Evolutionary conservation across 1,140 invertebrate species (phyloP).

Genomic region (Drosophila kepulauana): DNA sequence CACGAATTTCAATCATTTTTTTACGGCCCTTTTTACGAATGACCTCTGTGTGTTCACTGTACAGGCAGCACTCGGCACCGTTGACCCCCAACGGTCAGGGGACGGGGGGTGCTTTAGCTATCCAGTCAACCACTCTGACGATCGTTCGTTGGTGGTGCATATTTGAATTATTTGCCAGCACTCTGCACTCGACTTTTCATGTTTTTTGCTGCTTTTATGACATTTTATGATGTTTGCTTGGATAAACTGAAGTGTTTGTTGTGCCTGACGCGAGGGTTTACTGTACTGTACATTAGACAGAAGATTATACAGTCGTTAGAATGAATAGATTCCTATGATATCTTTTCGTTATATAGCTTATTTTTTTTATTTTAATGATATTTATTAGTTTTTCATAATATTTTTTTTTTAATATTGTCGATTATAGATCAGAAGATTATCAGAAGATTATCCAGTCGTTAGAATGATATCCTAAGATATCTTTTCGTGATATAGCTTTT

Average conservation of each 20-base stretch:
- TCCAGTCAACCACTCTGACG: slow-evolving; percentile 46
- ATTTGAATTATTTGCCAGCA: slow-evolving; percentile 6
- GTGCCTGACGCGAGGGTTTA: slow-evolving; percentile 12
- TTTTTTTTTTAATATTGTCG: too few relatives aligned
- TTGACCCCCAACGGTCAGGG: slow-evolving; percentile 61
- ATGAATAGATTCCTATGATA: not conserved
- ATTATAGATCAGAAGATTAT: too few relatives aligned
- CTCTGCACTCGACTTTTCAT: slow-evolving; percentile 21
- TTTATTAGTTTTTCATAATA: too few relatives aligned
- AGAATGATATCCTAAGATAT: too few relatives aligned
- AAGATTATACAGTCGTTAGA: not conserved
- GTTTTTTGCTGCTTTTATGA: slow-evolving; percentile 22
- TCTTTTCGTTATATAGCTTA: too few relatives aligned
- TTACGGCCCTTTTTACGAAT: slow-evolving; percentile 60
- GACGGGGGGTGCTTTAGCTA: slow-evolving; percentile 42
- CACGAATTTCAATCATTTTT: slow-evolving; percentile 46
- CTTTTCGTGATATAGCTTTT: too few relatives aligned
- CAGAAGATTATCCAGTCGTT: not conserved
- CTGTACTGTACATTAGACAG: not conserved
- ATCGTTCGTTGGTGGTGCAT: slow-evolving; percentile 29
- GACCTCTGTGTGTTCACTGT: slow-evolving; percentile 49
- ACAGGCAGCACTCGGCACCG: slow-evolving; percentile 20
- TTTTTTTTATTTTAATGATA: too few relatives aligned
- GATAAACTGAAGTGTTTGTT: slow-evolving; percentile 42
- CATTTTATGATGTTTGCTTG: slow-evolving; percentile 49